Percentiles rank a stretch among this genome's conserved stretches.
These are phyloP conservation scores for Hypselothyrea guttata DNA, from an alignment of 2,888 invertebrate genomes.

Conservation along the genomic window DNA sequence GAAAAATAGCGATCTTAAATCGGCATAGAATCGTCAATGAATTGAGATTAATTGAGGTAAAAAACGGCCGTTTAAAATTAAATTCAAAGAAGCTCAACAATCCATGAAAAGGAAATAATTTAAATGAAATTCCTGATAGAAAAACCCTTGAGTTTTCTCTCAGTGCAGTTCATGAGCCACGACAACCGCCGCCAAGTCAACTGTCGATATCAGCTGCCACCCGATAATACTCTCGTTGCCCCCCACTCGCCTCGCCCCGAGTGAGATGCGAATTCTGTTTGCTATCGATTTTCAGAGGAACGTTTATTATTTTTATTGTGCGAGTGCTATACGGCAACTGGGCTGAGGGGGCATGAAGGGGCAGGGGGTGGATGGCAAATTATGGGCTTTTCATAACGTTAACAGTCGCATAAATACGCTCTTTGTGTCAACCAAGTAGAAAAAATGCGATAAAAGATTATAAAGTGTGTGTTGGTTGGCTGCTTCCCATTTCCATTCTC, in stretches of 20 bases:
- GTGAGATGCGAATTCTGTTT: slow-evolving; percentile 77
- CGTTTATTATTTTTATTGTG: slow-evolving; percentile 72
- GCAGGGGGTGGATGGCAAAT: slow-evolving; percentile 69
- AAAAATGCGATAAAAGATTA: slow-evolving; percentile 83
- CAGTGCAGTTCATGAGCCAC: slow-evolving; percentile 46
- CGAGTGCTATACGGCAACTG: slow-evolving; percentile 51
- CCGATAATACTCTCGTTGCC: slow-evolving; percentile 11
- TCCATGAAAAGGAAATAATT: no score
- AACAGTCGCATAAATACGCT: slow-evolving; percentile 79
- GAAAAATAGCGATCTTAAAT: no score
- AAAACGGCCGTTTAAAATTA: no score
- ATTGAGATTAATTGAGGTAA: no score
- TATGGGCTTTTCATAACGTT: slow-evolving; percentile 79
- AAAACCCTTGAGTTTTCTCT: no score
- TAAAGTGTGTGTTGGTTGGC: slow-evolving; percentile 78
- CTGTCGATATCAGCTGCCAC: slow-evolving; percentile 73
- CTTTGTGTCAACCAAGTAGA: slow-evolving; percentile 81
- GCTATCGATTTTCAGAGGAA: slow-evolving; percentile 78
- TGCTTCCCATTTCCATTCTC: slow-evolving; percentile 9
- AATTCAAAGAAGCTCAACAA: no score
- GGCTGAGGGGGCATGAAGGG: neutral
- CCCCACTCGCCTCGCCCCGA: slow-evolving; percentile 22
- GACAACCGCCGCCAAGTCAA: slow-evolving; percentile 63
- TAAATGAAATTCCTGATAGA: no score
- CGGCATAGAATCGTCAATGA: no score